phyloP scores from a whole-genome alignment of 2,797 vertebrate species.

The Xenopus petersii region DNA sequence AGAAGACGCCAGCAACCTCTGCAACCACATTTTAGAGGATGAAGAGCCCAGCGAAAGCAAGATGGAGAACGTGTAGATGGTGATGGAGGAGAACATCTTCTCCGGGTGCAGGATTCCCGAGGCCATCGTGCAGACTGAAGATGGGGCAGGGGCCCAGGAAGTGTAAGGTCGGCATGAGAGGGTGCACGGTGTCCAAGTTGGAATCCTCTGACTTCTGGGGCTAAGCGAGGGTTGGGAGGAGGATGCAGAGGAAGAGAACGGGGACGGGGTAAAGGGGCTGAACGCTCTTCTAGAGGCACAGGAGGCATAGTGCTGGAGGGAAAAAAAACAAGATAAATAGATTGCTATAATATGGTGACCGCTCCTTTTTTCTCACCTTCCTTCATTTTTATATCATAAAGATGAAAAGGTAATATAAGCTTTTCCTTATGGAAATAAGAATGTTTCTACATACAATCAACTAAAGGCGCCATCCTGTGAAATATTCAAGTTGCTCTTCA shows the following conservation, averaged over 20 bases:
- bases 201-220: slow-evolving; percentile 17
- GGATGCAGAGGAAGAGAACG: slow-evolving; percentile 72
- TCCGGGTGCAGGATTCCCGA: slow-evolving; percentile 57
- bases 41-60: slow-evolving; percentile 76
- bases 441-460: no score
- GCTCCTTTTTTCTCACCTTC: no score
- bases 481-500: no score
- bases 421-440: no score
- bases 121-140: slow-evolving; percentile 57
- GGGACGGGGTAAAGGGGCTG: slow-evolving; percentile 76
- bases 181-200: slow-evolving; percentile 57
- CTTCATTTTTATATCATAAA: no score
- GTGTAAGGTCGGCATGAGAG: slow-evolving; percentile 66
- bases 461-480: no score
- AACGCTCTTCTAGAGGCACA: slow-evolving; percentile 77
- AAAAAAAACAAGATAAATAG: not conserved
- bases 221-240: slow-evolving; percentile 57
- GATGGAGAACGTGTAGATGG: slow-evolving; percentile 66
- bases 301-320: slow-evolving; percentile 67
- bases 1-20: slow-evolving; percentile 70
- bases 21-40: slow-evolving; percentile 76
- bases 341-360: no score
- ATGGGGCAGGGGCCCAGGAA: slow-evolving; percentile 57
- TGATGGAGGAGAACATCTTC: slow-evolving; percentile 62
- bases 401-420: no score